Base-by-base conservation (phyloP, 2,797 vertebrate species). In the Eulemur mongoz region DNA sequence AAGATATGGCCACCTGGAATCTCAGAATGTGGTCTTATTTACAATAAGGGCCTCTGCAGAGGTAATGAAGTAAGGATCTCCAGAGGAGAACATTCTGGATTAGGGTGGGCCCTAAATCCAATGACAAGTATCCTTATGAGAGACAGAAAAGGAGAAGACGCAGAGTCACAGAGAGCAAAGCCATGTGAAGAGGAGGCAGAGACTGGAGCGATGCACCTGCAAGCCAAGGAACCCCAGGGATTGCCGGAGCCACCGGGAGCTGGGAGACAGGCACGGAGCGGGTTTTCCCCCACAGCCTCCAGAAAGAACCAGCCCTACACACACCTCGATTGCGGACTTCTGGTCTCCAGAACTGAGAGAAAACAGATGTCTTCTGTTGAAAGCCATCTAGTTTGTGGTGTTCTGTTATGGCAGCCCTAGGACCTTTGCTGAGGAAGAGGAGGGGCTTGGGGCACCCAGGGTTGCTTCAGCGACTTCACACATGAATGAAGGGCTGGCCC, bases 21-120 rank as follows among this genome's bases (percentile, higher is more conserved):
- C 45, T 84, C 32, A 45, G 81, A 54, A 86, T 45, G 50, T 52
- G 76, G 72, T 88, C 45, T 80, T 61, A 50, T 88, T 85, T 91
- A 52, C 20, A 72, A 91, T 73, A 40, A 69, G 10, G 12, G 48
- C 73, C 48, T 83, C 67, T 70, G 78, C 6, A 72, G 63, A 72
- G 32, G 11, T 70, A 85, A 86, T 48, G 52, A 84, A 75, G 57
- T 30, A 50, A 85, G 17, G 50, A 57, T 63, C 45, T 40, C 9
- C 32, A 23, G 72, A 48, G 23, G 76, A 76, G 32, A 35, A 50
- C 43, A 25, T n/a, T 22, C 70, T 92, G 17, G 50, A 79, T 75
- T 72, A 18, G 35, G 32, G 27, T 65, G 50, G 54, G 25, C 13
- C 57, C 85, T 93, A 63, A 81, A 89, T 57, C 72, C 73, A 70